Evolutionary conservation across 1,140 invertebrate species (phyloP), one percentile per base, ranked within the genome.

Genomic region (Drosophila neocordata): DNA sequence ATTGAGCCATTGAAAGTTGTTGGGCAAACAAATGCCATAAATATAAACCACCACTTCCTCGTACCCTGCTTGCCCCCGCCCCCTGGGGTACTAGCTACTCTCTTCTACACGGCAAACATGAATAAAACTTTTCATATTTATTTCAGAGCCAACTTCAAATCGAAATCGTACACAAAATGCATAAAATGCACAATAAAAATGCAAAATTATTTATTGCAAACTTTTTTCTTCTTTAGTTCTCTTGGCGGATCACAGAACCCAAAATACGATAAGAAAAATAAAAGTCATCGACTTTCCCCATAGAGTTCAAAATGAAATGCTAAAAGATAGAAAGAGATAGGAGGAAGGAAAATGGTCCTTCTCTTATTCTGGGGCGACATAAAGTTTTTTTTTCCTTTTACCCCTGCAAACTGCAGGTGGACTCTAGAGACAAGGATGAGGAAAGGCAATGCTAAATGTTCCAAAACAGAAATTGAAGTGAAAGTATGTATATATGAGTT

Each of bases 121-220:
- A 87, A 87, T 87, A 88, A 88, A 87, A 87, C 72, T 87, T 87
- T 87, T 87, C 83, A 88, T 82, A 88, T 87, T 88, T 87, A 88
- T 88, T 87, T 88, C 83, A 73, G 75, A 79, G 64, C 75, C 69
- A 87, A 87, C 83, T 87, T 83, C 75, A 77, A 88, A 87, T 88
- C 82, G 79, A 87, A 69, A 76, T 72, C 79, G 65, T 65, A 69
- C 63, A 63, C 65, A 62, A 73, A 82, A 87, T 87, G 83, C 79
- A 87, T 76, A 87, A 87, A 87, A 88, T 88, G 79, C 83, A 88
- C 83, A 82, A 87, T 82, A 88, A 88, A 88, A 82, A 88, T 87
- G 83, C 82, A 82, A 87, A 88, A 83, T 87, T 87, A 88, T 88
- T 87, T 87, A 87, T 87, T 79, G 79, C 63, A 88, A 87, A 88